A percentile compares a stretch with the other conserved stretches of the same genome.
Conservation (phyloP, 2,888 invertebrate species). For the Furcula furcula region DNA sequence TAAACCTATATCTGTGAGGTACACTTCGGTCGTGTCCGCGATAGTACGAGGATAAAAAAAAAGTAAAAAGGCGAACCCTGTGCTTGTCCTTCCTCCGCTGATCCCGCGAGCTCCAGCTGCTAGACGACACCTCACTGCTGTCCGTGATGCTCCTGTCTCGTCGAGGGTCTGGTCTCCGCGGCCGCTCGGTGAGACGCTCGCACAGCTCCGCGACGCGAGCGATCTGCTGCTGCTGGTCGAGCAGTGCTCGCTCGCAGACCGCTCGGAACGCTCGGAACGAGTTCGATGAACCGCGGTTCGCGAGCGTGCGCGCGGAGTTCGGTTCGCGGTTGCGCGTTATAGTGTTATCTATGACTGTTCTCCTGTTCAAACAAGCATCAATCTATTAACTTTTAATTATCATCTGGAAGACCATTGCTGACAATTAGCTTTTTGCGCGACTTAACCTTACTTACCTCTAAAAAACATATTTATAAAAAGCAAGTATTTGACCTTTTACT, state of each 20-base stretch:
- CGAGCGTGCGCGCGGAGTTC: conserved; percentile 10
- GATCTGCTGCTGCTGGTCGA: conserved; percentile 58
- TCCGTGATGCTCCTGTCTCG: conserved; percentile 17
- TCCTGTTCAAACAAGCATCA: no score
- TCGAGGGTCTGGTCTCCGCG: conserved; percentile 2
- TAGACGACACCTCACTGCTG: conserved; percentile 46
- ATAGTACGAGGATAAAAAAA: no score
- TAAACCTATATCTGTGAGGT: no score
- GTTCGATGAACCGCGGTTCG: conserved; percentile 26
- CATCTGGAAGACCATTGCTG: no score
- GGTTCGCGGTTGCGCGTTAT: conserved; percentile 7
- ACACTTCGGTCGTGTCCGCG: no score
- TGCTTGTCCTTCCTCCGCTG: conserved; percentile 36
- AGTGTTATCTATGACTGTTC: no score
- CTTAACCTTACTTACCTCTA: no score
- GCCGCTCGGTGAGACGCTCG: conserved; percentile 47
- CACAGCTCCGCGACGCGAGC: conserved; percentile 59
- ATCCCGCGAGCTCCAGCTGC: conserved; percentile 37
- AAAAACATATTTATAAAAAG: no score
- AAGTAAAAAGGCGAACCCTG: no score
- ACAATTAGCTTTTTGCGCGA: no score
- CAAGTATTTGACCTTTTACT: no score
- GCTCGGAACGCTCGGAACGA: conserved; percentile 54
- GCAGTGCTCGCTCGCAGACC: conserved; percentile 53
- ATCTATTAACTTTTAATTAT: no score